These are phyloP conservation scores for Cataglyphis hispanica DNA, from an alignment of 1,140 invertebrate genomes.

Conservation along the genomic window DNA sequence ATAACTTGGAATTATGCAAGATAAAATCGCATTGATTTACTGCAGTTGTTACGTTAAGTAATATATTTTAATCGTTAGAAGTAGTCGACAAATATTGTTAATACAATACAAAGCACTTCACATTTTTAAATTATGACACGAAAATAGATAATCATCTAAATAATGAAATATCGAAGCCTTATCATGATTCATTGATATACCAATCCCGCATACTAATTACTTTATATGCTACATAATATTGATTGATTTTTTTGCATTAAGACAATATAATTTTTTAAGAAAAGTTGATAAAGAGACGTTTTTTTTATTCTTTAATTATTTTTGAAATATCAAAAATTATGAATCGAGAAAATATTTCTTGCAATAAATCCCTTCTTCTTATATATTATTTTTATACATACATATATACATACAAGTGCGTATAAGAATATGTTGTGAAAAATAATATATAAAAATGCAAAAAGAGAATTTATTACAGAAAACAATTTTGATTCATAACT, in stretches of 20 bases:
- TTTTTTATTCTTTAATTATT: not conserved
- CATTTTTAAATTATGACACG: not conserved
- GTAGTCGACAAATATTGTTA: not conserved
- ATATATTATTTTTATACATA: too few relatives aligned
- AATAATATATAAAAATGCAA: too few relatives aligned
- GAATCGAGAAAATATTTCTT: not conserved
- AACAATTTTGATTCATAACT: too few relatives aligned
- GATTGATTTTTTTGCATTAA: too few relatives aligned
- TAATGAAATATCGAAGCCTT: not conserved
- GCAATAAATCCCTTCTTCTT: too few relatives aligned
- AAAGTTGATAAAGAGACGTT: not conserved
- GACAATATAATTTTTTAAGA: not conserved
- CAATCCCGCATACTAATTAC: not conserved
- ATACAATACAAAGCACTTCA: not conserved
- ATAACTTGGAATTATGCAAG: not conserved
- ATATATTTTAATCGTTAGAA: not conserved
- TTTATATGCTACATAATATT: not conserved
- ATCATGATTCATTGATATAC: not conserved
- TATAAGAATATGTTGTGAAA: too few relatives aligned
- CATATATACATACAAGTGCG: too few relatives aligned
- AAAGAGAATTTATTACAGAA: too few relatives aligned
- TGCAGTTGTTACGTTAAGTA: not conserved
- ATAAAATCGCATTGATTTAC: conserved; percentile 1
- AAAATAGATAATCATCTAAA: not conserved
- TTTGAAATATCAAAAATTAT: not conserved